Percentiles rank a stretch among this genome's conserved stretches.
phyloP scores from a whole-genome alignment of 2,888 invertebrate species.

The Diadromus collaris region DNA sequence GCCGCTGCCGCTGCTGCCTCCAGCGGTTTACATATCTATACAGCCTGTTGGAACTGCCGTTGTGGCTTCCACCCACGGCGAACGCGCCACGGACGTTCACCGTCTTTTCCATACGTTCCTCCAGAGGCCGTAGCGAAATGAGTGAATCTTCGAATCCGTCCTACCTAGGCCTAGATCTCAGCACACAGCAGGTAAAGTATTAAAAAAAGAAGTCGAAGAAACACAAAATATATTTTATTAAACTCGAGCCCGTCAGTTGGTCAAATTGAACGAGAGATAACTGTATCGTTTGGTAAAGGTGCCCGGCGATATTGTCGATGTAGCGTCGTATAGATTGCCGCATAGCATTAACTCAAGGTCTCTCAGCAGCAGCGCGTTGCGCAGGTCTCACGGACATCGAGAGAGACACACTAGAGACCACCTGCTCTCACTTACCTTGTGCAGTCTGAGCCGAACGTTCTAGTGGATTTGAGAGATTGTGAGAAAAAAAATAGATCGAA shows the following conservation, averaged over 20 bases:
- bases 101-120: conserved; percentile 56
- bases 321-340: conserved; percentile 6
- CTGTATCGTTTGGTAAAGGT: neutral
- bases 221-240: neutral
- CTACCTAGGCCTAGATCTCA: conserved; percentile 92
- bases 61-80: conserved; percentile 55
- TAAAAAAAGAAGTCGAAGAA: neutral
- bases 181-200: conserved; percentile 90
- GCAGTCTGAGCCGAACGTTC: neutral
- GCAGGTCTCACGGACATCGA: neutral
- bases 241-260: neutral
- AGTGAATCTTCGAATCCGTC: conserved; percentile 79
- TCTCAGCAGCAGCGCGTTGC: neutral
- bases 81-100: conserved; percentile 17
- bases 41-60: conserved; percentile 39
- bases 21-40: neutral
- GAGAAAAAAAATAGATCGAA: neutral
- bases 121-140: conserved; percentile 65
- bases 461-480: neutral
- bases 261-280: neutral
- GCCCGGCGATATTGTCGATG: conserved; percentile 3
- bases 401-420: neutral
- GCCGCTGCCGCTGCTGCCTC: conserved; percentile 7
- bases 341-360: conserved; percentile 14
- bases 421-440: neutral